A percentile compares a stretch with the other conserved stretches of the same genome.
These are phyloP conservation scores for Hippasteria phrygiana DNA, from an alignment of 53 echinoderm and acorn worm species.

Conservation along the genomic window DNA sequence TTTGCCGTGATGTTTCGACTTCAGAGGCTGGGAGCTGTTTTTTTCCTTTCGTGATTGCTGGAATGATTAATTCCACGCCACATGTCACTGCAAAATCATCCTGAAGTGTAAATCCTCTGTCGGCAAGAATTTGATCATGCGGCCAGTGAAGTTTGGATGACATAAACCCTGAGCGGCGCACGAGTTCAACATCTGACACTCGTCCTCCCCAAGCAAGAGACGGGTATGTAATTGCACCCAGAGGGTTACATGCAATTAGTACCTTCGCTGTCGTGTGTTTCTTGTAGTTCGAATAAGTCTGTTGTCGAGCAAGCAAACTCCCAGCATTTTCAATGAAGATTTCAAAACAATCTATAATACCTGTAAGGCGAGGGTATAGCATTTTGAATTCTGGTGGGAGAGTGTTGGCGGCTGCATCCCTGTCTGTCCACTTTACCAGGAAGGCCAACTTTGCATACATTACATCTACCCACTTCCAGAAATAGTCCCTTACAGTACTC, in stretches of 20 bases:
- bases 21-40: conserved; percentile 58
- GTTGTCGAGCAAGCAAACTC: conserved; percentile 46
- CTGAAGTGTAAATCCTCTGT: conserved; percentile 59
- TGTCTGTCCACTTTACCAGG: conserved; percentile 51
- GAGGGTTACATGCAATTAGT: conserved; percentile 59
- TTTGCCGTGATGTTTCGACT: conserved; percentile 62
- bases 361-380: conserved; percentile 52
- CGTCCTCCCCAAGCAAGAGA: conserved; percentile 60
- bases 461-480: conserved; percentile 70
- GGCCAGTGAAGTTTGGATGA: conserved; percentile 32
- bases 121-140: conserved; percentile 68
- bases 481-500: too few relatives aligned
- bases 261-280: conserved; percentile 66
- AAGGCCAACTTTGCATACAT: conserved; percentile 63
- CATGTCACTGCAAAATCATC: conserved; percentile 50
- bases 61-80: conserved; percentile 56
- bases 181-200: conserved; percentile 69
- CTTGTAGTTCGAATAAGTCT: conserved; percentile 68
- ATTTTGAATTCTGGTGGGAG: conserved; percentile 68
- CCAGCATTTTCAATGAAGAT: conserved; percentile 58
- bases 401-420: conserved; percentile 5
- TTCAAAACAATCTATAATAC: conserved; percentile 71
- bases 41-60: conserved; percentile 63
- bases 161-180: conserved; percentile 57
- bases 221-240: conserved; percentile 55